Evolutionary conservation across 2,797 vertebrate species (phyloP), one percentile per base, ranked within the genome.

Genomic region (Natrix natrix): DNA sequence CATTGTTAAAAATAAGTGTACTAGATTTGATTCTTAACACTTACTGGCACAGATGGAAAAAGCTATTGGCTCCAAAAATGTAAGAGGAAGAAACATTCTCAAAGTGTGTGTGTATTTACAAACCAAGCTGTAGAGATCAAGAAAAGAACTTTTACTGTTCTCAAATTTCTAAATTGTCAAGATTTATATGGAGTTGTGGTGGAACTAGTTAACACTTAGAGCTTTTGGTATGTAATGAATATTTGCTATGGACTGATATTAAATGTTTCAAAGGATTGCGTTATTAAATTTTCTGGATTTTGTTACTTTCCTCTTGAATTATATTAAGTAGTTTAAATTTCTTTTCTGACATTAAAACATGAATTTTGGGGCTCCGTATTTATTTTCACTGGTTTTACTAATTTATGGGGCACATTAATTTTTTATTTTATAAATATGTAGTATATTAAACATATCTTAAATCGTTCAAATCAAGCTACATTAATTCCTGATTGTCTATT

Each of bases 281-380:
- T 98, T 99, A 98, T 98, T 97, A 97, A 97, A 99, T 98, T 99
- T 98, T 98, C 98, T 98, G 98, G 97, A 98, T 98, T 98, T 99
- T 98, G 98, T 98, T 99, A 98, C 97, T 98, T 98, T 97, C 98
- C 98, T 98, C 96, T 98, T 97, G 97, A 98, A 98, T 98, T 98
- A 98, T 98, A 97, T 97, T 97, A 97, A 97, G 97, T 98, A 97
- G 97, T 98, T 99, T 98, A 98, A 91, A 98, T 98, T 99, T 98
- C 98, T 98, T 99, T 98, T 98, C 99, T 99, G 98, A 98, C 98
- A 99, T 99, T 99, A 99, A 99, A 99, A 98, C 99, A 98, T 99
- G 98, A 99, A 98, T 97, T 98, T 98, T 98, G 98, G 97, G 98
- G 98, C 98, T 99, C 93, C 97, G 97, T 98, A 98, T 98, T 98